These are phyloP conservation scores for Uloborus plumipes DNA, from an alignment of 2,888 invertebrate species.

Conservation along the genomic window DNA sequence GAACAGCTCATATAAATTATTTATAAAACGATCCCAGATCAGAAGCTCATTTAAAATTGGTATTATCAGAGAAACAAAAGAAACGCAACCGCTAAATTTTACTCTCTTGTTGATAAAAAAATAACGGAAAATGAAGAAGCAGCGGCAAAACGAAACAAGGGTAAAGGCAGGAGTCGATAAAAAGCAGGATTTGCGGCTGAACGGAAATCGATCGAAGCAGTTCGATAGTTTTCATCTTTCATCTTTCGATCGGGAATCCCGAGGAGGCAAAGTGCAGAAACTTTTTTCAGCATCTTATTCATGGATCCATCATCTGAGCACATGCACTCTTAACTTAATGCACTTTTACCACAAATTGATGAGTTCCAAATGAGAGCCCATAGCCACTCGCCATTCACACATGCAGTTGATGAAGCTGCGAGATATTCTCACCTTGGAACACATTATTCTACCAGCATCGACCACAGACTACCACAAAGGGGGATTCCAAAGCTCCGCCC, in stretches of 20 bases:
- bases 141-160: slow-evolving; percentile 3
- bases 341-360: slow-evolving; percentile 55
- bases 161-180: slow-evolving; percentile 34
- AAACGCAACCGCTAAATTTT: no score
- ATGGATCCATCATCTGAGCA: slow-evolving; percentile 6
- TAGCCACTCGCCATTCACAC: slow-evolving; percentile 56
- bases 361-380: slow-evolving; percentile 44
- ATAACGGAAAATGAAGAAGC: slow-evolving; percentile 4
- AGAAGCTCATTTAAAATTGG: no score
- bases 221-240: slow-evolving; percentile 61
- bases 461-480: slow-evolving; percentile 11
- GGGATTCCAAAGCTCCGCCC: slow-evolving; percentile 3
- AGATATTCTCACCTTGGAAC: slow-evolving; percentile 34
- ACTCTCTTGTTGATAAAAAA: no score
- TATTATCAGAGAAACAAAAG: no score
- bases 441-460: slow-evolving; percentile 5
- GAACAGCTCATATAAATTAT: no score
- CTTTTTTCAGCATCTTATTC: slow-evolving; percentile 8
- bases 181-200: slow-evolving; percentile 48
- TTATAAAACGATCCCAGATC: no score
- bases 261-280: slow-evolving; percentile 12
- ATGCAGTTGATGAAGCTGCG: slow-evolving; percentile 50
- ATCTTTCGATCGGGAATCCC: slow-evolving; percentile 23
- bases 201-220: slow-evolving; percentile 56
- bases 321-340: slow-evolving; percentile 46